Conservation (phyloP, 2,113 vertebrate species). For the Gadus chalcogrammus region DNA sequence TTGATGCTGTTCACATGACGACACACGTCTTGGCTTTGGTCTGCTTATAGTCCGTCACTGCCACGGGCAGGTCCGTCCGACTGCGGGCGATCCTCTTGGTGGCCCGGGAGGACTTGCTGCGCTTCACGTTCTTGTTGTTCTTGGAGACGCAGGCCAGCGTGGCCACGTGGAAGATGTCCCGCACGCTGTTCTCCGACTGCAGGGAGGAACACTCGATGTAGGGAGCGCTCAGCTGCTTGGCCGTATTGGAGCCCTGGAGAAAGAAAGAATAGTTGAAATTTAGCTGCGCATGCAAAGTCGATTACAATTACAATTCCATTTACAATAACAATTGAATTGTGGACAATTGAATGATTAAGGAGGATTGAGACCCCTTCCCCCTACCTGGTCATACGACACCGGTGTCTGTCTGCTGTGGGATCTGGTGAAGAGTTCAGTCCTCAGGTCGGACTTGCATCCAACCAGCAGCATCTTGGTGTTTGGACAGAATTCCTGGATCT, state of each 20-base stretch:
- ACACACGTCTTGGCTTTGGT: constrained; percentile 90
- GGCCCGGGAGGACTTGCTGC: constrained; percentile 84
- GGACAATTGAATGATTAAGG: no score
- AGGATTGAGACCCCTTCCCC: constrained; percentile 8
- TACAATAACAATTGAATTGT: no score
- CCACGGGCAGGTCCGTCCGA: constrained; percentile 75
- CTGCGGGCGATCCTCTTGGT: constrained; percentile 84
- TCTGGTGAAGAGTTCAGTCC: constrained; percentile 82
- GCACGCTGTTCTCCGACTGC: constrained; percentile 89
- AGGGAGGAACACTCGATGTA: constrained; percentile 89
- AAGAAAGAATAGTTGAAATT: constrained; percentile 15
- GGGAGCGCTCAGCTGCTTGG: constrained; percentile 87
- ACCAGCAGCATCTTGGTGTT: constrained; percentile 90
- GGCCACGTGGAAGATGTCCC: constrained; percentile 92
- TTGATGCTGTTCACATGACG: constrained; percentile 77
- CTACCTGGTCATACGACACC: constrained; percentile 87
- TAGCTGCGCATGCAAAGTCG: no score
- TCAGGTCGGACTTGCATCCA: constrained; percentile 88
- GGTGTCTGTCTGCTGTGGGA: constrained; percentile 69
- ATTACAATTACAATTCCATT: no score
- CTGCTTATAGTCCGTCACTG: constrained; percentile 81
- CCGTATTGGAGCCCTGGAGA: constrained; percentile 84
- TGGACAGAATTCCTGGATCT: constrained; percentile 89
- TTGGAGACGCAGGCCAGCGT: constrained; percentile 89
- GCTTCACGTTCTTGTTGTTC: constrained; percentile 83